Base-by-base conservation (phyloP, 1,140 invertebrate species). In the Drosophila sp. region DNA sequence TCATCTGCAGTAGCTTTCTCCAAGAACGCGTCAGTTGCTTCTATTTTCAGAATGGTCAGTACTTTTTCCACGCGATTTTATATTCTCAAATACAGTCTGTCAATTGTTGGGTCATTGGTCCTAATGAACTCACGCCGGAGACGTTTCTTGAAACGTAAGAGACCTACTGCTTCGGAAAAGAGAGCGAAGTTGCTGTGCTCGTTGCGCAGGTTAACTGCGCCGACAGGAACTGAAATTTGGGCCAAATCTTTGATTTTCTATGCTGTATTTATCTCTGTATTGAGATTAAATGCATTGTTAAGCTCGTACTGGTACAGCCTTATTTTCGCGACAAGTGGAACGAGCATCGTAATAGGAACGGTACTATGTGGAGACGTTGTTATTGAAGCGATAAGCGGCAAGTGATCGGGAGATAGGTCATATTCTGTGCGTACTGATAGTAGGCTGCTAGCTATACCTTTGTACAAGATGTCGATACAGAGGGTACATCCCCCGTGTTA, bases 241-340 rank as follows among this genome's bases (percentile, higher is more conserved):
- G 40, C 40, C 1, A 6, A n/a, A 13, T 18, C 13, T 2, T 43
- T 43, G 6, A 43, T 7, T n/a, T 43, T 43, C 13, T n/a, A n/a
- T n/a, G n/a, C n/a, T n/a, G n/a, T n/a, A n/a, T n/a, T n/a, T 7
- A 4, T 43, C 14, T 43, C 14, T 14, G n/a, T 2, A 43, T 43
- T 43, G n/a, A 43, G 13, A 13, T 43, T 43, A 18, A 43, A 43
- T n/a, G 40, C 40, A 43, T 43, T 43, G 13, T 43, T 43, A 8
- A 43, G n/a, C 41, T 43, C 14, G 14, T 43, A 6, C 7, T 18
- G 41, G 14, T 14, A 43, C 14, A 43, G 13, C 4, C 16, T 7
- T 14, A 43, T 43, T 14, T 43, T 43, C 41, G 41, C 4, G 4
- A n/a, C 14, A 43, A 14, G 5, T 43, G 41, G 16, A 43, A 43